These are phyloP conservation scores for Esperia sulphurella DNA, from an alignment of 2,888 invertebrate genomes.

Conservation along the genomic window DNA sequence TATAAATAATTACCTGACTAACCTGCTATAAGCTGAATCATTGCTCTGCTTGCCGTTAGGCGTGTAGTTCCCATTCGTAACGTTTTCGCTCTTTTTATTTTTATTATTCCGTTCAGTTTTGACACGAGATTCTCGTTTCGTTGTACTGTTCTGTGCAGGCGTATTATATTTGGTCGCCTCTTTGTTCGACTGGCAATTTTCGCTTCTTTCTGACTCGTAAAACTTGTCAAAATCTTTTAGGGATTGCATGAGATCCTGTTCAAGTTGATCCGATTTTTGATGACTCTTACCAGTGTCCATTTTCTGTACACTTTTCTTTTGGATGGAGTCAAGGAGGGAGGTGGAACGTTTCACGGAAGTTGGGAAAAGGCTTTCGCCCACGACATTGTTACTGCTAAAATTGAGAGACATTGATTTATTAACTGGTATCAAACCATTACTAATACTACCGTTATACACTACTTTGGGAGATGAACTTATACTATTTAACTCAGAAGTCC, in stretches of 20 bases:
- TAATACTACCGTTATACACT: slow-evolving; percentile 37
- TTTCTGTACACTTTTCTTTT: slow-evolving; percentile 57
- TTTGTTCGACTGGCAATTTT: slow-evolving; percentile 43
- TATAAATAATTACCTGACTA: slow-evolving; percentile 64
- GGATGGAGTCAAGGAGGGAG: slow-evolving; percentile 76
- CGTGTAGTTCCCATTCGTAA: slow-evolving; percentile 59
- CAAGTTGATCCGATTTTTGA: slow-evolving; percentile 67
- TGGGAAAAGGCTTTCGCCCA: slow-evolving; percentile 68
- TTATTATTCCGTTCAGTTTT: slow-evolving; percentile 57
- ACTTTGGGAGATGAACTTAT: slow-evolving; percentile 57
- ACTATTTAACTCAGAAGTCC: slow-evolving; percentile 51
- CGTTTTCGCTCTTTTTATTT: slow-evolving; percentile 47
- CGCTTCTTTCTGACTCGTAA: slow-evolving; percentile 61
- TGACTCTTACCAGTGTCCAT: slow-evolving; percentile 56
- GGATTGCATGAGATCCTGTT: slow-evolving; percentile 73
- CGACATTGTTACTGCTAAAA: slow-evolving; percentile 78
- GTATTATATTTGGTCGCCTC: slow-evolving; percentile 38
- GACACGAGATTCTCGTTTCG: slow-evolving; percentile 45
- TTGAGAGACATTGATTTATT: slow-evolving; percentile 76
- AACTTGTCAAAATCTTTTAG: slow-evolving; percentile 73
- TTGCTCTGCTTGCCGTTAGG: slow-evolving; percentile 63
- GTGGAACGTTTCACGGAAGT: slow-evolving; percentile 78
- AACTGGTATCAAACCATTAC: slow-evolving; percentile 61
- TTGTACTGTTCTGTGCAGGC: slow-evolving; percentile 36
- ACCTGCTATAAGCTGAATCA: slow-evolving; percentile 94